phyloP scores from a whole-genome alignment of 2,113 vertebrate species.

The Lycocorax pyrrhopterus region DNA sequence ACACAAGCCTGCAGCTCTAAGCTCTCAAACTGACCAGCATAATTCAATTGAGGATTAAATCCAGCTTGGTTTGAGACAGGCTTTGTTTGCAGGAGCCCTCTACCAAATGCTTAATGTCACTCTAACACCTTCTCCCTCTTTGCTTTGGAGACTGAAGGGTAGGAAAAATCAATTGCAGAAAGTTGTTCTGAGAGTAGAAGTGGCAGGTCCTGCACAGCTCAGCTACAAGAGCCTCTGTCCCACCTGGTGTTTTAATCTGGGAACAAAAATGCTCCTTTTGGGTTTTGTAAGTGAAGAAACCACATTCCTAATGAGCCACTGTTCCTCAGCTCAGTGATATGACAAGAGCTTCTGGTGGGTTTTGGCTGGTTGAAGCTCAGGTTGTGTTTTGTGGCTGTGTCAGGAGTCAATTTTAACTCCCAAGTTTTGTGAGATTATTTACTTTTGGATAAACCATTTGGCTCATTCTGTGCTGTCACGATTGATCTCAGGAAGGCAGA shows the following conservation, averaged over 20 bases:
- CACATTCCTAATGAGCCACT: not conserved
- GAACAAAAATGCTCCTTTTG: not conserved
- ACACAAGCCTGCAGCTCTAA: not conserved
- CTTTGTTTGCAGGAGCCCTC: not conserved
- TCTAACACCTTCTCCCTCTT: not conserved
- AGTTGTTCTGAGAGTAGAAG: not conserved
- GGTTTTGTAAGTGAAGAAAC: not conserved
- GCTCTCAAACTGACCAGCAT: not conserved
- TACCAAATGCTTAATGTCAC: not conserved
- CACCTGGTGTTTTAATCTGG: not conserved
- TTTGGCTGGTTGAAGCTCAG: not conserved
- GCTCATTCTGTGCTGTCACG: not conserved
- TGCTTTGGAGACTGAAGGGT: fast-evolving
- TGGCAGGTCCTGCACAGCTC: not conserved
- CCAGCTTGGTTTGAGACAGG: not conserved
- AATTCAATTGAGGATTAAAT: not conserved
- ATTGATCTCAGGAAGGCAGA: not conserved
- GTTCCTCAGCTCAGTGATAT: not conserved
- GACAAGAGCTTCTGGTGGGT: fast-evolving
- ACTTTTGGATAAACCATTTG: not conserved
- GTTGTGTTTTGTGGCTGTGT: not conserved
- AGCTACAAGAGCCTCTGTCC: not conserved
- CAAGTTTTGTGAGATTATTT: not conserved
- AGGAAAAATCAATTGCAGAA: not conserved
- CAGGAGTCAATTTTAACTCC: not conserved